Evolutionary conservation across 1,140 invertebrate species (phyloP), one percentile per base, ranked within the genome.

Genomic region (Ladona fulva): DNA sequence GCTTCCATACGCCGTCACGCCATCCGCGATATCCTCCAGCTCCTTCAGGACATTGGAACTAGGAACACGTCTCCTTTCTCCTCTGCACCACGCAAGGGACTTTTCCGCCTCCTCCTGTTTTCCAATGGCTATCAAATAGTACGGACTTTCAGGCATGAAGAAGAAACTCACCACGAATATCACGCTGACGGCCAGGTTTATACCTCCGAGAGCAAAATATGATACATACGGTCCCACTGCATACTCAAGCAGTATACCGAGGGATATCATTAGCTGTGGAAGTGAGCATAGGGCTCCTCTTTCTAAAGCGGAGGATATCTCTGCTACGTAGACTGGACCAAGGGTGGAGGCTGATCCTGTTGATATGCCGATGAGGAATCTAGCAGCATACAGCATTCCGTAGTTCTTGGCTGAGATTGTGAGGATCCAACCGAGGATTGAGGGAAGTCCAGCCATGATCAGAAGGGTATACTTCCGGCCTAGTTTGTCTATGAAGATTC

Each of bases 301-400:
- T 79, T 95, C 91, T 10, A 89, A 87, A 78, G 90, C 91, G 80
- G 95, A 92, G 0, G 92, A 90, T 44, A 94, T 93, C 86, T 96
- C 95, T 24, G 91, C 91, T 0, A 92, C 92, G 82, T 95, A 97
- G 77, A 94, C 88, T 0, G 94, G 93, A 0, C 90, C 92, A 0
- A 90, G 90, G 0, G 90, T 87, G 37, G 88, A 89, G 11, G 90
- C 86, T 5, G 90, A 90, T 22, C 89, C 90, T 0, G 90, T 81
- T 7, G 87, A 85, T 29, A 90, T 84, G 8, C 90, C 91, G 42
- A 87, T 84, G 25, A 89, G 80, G 29, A 90, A 82, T 80, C 89
- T 87, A 0, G 87, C 88, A 7, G 85, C 52, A 76, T 87, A 89
- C 75, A 92, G 82, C 1, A 81, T 74, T 0, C 42, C 19, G 12